These are phyloP conservation scores for Phlogophora meticulosa DNA, from an alignment of 2,888 invertebrate genomes.

Conservation along the genomic window DNA sequence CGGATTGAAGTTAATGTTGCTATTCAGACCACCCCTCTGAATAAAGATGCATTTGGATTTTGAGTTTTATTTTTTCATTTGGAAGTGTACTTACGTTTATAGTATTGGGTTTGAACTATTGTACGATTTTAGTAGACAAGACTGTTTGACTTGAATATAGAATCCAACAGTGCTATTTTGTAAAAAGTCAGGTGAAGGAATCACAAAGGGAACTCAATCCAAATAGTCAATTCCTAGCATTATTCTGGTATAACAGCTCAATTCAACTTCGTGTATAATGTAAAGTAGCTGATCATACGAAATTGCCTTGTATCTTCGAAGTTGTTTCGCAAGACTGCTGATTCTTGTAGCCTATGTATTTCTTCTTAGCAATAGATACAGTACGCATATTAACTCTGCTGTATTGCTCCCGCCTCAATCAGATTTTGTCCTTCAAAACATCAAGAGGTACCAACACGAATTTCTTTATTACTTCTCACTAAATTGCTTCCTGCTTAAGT, in stretches of 20 bases:
- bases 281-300: no score
- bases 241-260: no score
- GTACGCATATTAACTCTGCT: no score
- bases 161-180: no score
- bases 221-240: no score
- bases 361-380: not conserved
- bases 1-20: conserved; percentile 62
- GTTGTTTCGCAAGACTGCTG: no score
- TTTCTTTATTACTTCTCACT: conserved; percentile 26
- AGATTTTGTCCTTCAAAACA: not conserved
- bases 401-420: not conserved
- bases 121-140: not conserved
- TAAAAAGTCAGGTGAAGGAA: no score
- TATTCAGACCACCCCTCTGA: conserved; percentile 58
- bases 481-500: conserved; percentile 21
- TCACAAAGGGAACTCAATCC: no score
- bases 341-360: not conserved
- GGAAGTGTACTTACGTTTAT: conserved; percentile 3
- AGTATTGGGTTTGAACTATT: not conserved
- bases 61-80: conserved; percentile 23
- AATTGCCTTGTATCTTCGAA: no score
- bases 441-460: not conserved
- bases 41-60: conserved; percentile 56
- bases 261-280: no score
- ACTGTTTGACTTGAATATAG: no score